Base-by-base conservation (phyloP, 2,888 invertebrate species). In the Abrostola triplasia region DNA sequence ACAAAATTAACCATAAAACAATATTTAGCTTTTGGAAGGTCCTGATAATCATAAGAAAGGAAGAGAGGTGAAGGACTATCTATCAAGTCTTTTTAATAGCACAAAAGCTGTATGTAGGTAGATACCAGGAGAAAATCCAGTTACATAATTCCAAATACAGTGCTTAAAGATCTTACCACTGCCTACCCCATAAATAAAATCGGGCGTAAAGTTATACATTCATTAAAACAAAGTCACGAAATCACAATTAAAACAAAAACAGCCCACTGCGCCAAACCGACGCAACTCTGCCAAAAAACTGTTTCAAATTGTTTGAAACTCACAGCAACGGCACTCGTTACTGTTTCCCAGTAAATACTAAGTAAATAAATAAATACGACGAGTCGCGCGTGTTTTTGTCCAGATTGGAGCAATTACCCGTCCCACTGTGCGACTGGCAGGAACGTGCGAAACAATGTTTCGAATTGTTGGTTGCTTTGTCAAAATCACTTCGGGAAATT, bases 311-410 rank as follows among this genome's bases (percentile, higher is more conserved):
- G 77, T 73, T 78, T 64, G 66, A 62, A 73, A 71, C 63, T 59
- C 47, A 59, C 55, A 66, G 70, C 63, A 63, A 74, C 76, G 81
- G 79, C 78, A 77, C 87, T 88, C 88, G 88, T 88, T 88, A 85
- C 86, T 90, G 91, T 91, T 91, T 83, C 88, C 68, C 76, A 89
- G 89, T 92, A 93, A 91, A 92, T 92, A 92, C 86, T 84, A 87
- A 88, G 91, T 93, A 94, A 93, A 93, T 94, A 94, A 94, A 94
- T 94, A 94, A 93, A 94, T 93, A 92, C 85, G 84, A 85, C 72
- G 72, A 71, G 75, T 65, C 67, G 62, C 78, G 84, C 94, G 95
- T 94, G 94, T 91, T 93, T 92, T 79, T 69, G 64, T 53, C 60
- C 79, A 80, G 88, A 95, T 94, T 95, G 91, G 86, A 92, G 92